phyloP scores from a whole-genome alignment of 2,797 vertebrate genomes.

The Staurois parvus region DNA sequence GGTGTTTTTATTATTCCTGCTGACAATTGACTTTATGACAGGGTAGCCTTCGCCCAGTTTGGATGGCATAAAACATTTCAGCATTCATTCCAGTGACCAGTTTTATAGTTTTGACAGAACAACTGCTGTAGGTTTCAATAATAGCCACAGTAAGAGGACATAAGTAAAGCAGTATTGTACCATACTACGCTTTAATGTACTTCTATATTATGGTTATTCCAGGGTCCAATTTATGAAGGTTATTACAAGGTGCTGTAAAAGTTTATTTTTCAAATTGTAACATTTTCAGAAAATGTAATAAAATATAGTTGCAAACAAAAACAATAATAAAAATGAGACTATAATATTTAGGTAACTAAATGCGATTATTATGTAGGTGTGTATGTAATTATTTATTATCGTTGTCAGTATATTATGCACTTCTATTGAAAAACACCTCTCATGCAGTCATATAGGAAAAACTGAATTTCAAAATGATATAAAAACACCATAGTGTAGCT shows the following conservation, averaged over 20 bases:
- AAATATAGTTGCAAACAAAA: conserved; percentile 10
- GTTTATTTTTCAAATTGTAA: neutral
- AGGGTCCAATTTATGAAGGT: neutral
- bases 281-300: neutral
- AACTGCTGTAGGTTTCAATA: conserved; percentile 19
- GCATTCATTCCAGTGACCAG: conserved; percentile 17
- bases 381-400: neutral
- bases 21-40: conserved; percentile 53
- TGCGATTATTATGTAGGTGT: neutral
- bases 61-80: conserved; percentile 31
- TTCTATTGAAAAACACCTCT: neutral
- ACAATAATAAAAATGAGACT: neutral
- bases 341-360: neutral
- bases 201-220: neutral
- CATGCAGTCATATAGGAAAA: neutral
- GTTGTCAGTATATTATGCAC: neutral
- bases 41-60: conserved; percentile 33
- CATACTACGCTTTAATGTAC: neutral
- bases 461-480: neutral
- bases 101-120: conserved; percentile 35
- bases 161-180: neutral
- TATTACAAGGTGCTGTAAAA: neutral
- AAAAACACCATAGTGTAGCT: neutral
- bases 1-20: conserved; percentile 48
- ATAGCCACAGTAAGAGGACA: neutral